Evolutionary conservation across 2,797 vertebrate genomes (phyloP), one percentile per base, ranked within the genome.

Genomic region (Vespertilio murinus): DNA sequence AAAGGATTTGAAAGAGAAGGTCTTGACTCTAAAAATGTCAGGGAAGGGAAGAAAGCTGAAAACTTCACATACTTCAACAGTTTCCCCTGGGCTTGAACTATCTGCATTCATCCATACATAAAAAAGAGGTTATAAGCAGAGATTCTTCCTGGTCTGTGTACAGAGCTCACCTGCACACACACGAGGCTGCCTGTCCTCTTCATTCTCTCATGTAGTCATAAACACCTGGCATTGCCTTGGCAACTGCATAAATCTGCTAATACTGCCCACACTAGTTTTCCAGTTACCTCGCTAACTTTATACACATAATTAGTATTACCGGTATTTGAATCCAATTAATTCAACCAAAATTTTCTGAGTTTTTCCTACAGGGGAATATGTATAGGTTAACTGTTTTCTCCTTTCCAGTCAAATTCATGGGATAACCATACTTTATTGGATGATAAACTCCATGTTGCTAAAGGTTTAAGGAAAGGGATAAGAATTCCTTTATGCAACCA

Each of bases 371-470:
- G 22, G 16, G 69, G 10, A 54, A 17, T 54, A 74, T 28, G 11
- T 49, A 78, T 90, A 71, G 16, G 16, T 64, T 91, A 35, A 18
- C 77, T 88, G 64, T 94, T 94, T 92, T 79, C 71, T 93, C 56
- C 23, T 47, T 90, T 94, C 83, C 8, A 8, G n/a, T 92, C 71
- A 90, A 90, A 73, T 75, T 40, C 69, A 61, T 18, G 30, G 30
- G 45, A 20, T 28, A 91, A 54, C 1, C 35, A 42, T 38, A 90
- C 18, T 85, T 78, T 78, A 35, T 3, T 49, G 17, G 11, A 45
- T 96, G 47, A 40, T 33, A 94, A 71, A 90, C 16, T 18, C 13
- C 52, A 47, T 12, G 18, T 30, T 42, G 84, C 12, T 52, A 23
- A 30, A 59, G 61, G 11, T 28, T 88, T 88, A 80, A 83, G 85